Conservation (phyloP, 2,797 vertebrate genomes). For the Melanotaenia nigrans region DNA sequence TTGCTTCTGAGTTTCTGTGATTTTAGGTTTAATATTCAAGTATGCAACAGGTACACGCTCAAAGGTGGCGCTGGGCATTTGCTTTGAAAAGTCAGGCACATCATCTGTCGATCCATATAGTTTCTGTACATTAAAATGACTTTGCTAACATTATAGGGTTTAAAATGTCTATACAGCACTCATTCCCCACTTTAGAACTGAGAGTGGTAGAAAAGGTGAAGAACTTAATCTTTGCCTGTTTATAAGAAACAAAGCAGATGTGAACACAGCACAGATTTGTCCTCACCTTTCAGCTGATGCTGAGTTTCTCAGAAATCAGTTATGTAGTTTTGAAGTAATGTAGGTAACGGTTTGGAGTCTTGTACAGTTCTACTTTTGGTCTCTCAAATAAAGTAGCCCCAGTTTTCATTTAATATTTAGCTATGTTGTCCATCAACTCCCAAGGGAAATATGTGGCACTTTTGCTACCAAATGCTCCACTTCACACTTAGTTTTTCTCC, state of each 20-base stretch:
- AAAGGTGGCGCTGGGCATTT: background rate
- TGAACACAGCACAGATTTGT: background rate
- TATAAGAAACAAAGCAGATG: background rate
- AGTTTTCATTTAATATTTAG: background rate
- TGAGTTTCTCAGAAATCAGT: background rate
- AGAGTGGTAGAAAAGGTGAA: background rate
- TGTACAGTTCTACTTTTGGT: background rate
- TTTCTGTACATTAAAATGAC: background rate
- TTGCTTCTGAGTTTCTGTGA: conserved; percentile 44
- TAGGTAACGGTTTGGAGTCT: background rate
- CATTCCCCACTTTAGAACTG: background rate
- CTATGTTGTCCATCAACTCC: conserved; percentile 1
- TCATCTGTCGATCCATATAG: background rate
- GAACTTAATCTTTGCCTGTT: background rate
- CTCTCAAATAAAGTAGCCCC: background rate
- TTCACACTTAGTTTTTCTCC: background rate
- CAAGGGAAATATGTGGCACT: background rate
- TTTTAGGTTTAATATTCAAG: conserved; percentile 50
- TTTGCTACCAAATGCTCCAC: conserved; percentile 8
- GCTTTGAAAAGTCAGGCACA: background rate
- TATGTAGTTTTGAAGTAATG: background rate
- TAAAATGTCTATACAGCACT: background rate
- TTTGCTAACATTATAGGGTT: background rate
- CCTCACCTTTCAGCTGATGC: background rate
- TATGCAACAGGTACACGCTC: conserved; percentile 19